Evolutionary conservation across 2,113 vertebrate genomes (phyloP).

Genomic region (Amphiprion percula): DNA sequence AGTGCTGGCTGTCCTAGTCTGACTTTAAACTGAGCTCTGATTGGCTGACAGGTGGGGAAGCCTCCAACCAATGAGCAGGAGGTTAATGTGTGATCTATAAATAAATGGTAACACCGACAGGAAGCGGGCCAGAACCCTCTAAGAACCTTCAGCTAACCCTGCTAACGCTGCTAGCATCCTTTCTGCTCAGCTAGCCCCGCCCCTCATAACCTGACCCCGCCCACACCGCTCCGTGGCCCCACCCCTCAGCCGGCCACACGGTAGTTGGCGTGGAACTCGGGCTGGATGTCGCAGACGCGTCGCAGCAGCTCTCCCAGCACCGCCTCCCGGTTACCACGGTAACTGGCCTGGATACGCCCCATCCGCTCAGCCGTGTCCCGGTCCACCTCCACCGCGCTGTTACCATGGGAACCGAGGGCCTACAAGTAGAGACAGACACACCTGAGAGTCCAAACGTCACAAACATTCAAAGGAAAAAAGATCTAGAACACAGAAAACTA

Average conservation of each 20-base stretch:
- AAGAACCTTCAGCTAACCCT: not conserved
- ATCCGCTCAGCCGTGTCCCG: conserved; percentile 93
- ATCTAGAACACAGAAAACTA: no score
- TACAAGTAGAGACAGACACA: conserved; percentile 46
- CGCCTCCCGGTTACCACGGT: conserved; percentile 89
- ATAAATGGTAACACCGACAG: conserved; percentile 50
- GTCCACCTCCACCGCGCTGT: conserved; percentile 94
- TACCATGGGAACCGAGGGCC: conserved; percentile 96
- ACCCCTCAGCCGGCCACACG: conserved; percentile 88
- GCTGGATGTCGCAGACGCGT: conserved; percentile 92
- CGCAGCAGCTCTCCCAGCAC: conserved; percentile 91
- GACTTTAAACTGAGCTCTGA: not conserved
- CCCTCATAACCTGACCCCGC: conserved; percentile 21
- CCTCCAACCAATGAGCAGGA: not conserved
- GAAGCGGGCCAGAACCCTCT: no score
- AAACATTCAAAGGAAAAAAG: no score
- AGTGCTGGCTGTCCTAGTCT: no score
- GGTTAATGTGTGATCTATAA: conserved; percentile 18
- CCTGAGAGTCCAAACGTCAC: no score
- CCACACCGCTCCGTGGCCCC: not conserved
- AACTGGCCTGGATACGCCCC: conserved; percentile 89
- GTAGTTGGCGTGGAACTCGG: conserved; percentile 96
- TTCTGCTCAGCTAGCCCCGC: conserved; percentile 2
- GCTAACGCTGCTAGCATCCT: not conserved
- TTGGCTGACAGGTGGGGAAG: not conserved